Conservation (phyloP, 92 coral and sea anemone genomes). For the Zoanthus gigantus region DNA sequence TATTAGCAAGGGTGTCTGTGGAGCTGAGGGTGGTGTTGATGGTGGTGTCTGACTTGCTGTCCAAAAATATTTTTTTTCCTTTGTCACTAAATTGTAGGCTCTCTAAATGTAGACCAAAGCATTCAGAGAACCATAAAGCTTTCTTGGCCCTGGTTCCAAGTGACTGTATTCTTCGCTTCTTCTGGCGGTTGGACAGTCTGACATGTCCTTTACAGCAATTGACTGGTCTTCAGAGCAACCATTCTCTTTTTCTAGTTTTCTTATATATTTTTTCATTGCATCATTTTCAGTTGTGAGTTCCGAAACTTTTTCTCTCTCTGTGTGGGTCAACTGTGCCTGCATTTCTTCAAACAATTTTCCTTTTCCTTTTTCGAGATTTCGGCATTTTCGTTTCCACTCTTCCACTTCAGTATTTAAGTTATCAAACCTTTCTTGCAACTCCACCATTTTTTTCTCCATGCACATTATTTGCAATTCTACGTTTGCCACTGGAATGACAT, state of each 20-base stretch:
- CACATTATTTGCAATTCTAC: slow-evolving; percentile 50
- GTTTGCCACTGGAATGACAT: slow-evolving; percentile 12
- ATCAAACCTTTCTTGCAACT: slow-evolving; percentile 48
- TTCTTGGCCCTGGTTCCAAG: slow-evolving; percentile 59
- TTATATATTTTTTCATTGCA: slow-evolving; percentile 45
- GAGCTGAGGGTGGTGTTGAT: slow-evolving; percentile 16
- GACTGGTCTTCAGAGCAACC: slow-evolving; percentile 15
- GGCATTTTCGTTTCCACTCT: slow-evolving; percentile 61
- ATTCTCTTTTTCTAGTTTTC: slow-evolving; percentile 37
- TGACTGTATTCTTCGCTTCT: slow-evolving; percentile 47
- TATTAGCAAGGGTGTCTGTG: slow-evolving; percentile 15
- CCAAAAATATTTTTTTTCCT: slow-evolving; percentile 27
- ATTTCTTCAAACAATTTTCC: slow-evolving; percentile 48
- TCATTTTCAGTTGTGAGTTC: slow-evolving; percentile 45
- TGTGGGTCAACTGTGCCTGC: slow-evolving; percentile 21
- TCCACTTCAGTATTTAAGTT: slow-evolving; percentile 60
- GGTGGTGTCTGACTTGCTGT: slow-evolving; percentile 15
- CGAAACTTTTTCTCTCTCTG: slow-evolving; percentile 34
- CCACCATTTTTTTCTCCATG: slow-evolving; percentile 18
- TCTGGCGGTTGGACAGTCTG: slow-evolving; percentile 52
- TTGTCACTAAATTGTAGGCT: slow-evolving; percentile 53
- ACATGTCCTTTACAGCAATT: slow-evolving; percentile 22
- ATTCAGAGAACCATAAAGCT: slow-evolving; percentile 54
- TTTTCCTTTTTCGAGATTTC: slow-evolving; percentile 62
- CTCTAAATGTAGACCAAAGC: slow-evolving; percentile 58